Percentiles rank a stretch among this genome's conserved stretches.
phyloP scores from a whole-genome alignment of 2,888 invertebrate species.

The Xylota segnis region DNA sequence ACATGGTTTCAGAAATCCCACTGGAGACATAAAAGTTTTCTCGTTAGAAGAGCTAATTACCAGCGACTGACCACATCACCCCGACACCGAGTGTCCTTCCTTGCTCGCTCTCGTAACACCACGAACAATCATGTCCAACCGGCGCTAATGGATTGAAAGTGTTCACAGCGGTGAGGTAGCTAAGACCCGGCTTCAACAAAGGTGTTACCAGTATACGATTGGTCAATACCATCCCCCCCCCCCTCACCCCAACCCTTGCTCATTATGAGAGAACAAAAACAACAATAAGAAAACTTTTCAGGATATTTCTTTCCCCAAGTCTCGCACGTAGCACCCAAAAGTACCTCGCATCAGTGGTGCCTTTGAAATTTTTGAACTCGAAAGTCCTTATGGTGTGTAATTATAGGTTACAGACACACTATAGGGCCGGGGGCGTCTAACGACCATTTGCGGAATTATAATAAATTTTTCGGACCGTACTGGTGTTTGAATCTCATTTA shows the following conservation, averaged over 20 bases:
- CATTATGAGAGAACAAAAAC: constrained; percentile 28
- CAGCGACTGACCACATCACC: constrained; percentile 69
- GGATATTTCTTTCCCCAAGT: constrained; percentile 15
- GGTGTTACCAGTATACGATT: constrained; percentile 28
- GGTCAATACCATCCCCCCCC: constrained; percentile 6
- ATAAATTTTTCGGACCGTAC: constrained; percentile 38
- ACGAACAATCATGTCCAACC: constrained; percentile 47
- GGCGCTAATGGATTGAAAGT: constrained; percentile 62
- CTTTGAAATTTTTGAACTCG: constrained; percentile 8
- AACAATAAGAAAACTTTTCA: constrained; percentile 53
- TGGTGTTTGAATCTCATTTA: constrained; percentile 46
- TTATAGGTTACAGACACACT: constrained; percentile 28
- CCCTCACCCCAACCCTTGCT: background rate
- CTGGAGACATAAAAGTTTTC: constrained; percentile 74
- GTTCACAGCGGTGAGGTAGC: constrained; percentile 10
- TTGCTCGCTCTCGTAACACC: constrained; percentile 17
- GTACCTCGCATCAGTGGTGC: background rate
- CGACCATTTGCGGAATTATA: constrained; percentile 32
- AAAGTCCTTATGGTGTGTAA: constrained; percentile 37
- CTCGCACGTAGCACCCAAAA: background rate
- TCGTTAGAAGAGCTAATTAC: constrained; percentile 76
- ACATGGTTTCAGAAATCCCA: constrained; percentile 66
- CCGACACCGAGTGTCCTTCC: constrained; percentile 40
- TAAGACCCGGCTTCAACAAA: background rate
- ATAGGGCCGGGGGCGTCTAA: background rate